Evolutionary conservation across 30 jellyfish, hydroid and myxozoan genomes (phyloP), one percentile per base, ranked within the genome.

Genomic region (Hydractinia symbiolongicarpus): DNA sequence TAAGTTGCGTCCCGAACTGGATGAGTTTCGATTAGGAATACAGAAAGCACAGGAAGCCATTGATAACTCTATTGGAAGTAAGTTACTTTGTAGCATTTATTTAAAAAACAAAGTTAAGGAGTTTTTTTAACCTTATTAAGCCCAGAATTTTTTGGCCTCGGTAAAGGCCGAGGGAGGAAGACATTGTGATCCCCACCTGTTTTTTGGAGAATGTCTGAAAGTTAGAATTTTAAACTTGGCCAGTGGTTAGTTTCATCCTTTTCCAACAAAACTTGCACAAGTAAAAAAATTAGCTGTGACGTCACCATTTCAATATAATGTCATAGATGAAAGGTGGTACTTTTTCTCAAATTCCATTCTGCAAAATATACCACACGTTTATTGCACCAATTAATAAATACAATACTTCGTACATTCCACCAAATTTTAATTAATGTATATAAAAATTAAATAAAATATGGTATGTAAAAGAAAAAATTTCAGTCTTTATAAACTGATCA

Each of bases 41-140:
- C 98, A 91, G 71, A 91, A 91, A 73, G 98, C 98, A 1, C 98
- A 91, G 69, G 98, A 91, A 76, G 98, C 98, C 6, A 91, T 91
- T 82, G 98, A 91, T 54, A 91, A 91, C 73, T 91, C 98, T 44
- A 91, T 91, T 54, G 98, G 98, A 82, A 91, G 98, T 91, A 79
- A 69, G 97, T 76, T 60, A 16, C 15, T 15, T 19, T 76, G 11
- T 15, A 20, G 0, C 55, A 7, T 71, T 58, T 58, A 58, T 11
- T 11, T 13, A 1, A 58, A 11, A 58, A 10, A 58, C 2, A 13
- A 58, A 1, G 2, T 13, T 58, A 13, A 1, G 69, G 69, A 58
- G 69, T 17, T 17, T 58, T 0, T 30, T 30, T 30, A 30, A 30
- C 44, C 44, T 2, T 30, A 0, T 30, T 3, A 17, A 58, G 17